Base-by-base conservation (phyloP, 2,113 vertebrate genomes). In the Rynchops niger region DNA sequence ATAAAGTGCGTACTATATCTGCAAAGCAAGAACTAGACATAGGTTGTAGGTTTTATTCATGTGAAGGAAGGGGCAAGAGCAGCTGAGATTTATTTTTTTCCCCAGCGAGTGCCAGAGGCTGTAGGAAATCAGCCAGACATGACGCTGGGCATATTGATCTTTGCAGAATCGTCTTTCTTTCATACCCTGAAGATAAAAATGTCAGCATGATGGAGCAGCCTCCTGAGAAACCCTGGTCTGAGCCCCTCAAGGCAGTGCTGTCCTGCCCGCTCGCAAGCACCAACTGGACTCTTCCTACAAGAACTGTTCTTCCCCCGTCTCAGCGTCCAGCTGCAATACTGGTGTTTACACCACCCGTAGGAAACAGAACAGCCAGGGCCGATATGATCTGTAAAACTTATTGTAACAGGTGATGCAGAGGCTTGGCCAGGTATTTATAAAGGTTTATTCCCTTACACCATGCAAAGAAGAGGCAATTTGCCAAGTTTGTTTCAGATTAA, bases 1-100 rank as follows among this genome's bases (percentile, higher is more conserved):
- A 59, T 20, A 3, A 12, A 42, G 14, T 15, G 2, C 23, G n/a
- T 15, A 0, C 19, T 26, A 9, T 13, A 18, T 22, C 25, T 55
- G 32, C 25, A 40, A 53, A 58, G 50, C 30, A 32, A 92, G 92
- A 73, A 3, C 38, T 12, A 3, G 12, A 2, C 12, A 3, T 1
- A 19, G 18, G 3, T 12, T 63, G 12, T 5, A 14, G 38, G 40
- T 53, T 89, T 92, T 50, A 40, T 73, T 80, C 58, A 55, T 19
- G 9, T 40, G 74, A 83, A 82, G 34, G 36, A 79, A 84, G 25
- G 47, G 26, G 5, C 2, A 72, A 95, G n/a, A 42, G 66, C 81
- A 82, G 22, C 5, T 87, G 61, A 15, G 23, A 34, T 25, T 45
- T n/a, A 26, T 56, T 2, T 56, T 79, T 43, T n/a, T 0, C 16